phyloP scores from a whole-genome alignment of 2,888 invertebrate species.

The Tetragnatha montana region DNA sequence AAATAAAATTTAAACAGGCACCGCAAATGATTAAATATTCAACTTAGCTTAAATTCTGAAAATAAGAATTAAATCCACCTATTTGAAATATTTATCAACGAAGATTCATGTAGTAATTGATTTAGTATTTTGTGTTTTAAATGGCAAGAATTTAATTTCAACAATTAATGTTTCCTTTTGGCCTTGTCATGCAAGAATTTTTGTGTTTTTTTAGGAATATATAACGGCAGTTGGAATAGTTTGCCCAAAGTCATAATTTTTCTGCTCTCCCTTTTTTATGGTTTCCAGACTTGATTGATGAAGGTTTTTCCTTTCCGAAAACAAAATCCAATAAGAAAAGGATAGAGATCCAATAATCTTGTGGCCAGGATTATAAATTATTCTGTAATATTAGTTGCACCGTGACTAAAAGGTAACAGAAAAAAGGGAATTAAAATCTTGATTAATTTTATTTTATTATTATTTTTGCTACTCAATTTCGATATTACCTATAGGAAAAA shows the following conservation, averaged over 20 bases:
- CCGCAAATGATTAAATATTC: too few relatives aligned
- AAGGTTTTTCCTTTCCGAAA: slow-evolving; percentile 38
- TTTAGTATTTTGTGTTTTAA: too few relatives aligned
- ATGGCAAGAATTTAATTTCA: background rate
- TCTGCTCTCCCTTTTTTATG: background rate
- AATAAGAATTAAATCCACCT: too few relatives aligned
- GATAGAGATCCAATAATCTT: slow-evolving; percentile 56
- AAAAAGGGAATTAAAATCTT: background rate
- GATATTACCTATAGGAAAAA: too few relatives aligned
- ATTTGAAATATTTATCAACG: too few relatives aligned
- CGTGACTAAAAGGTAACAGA: background rate
- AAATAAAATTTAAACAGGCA: too few relatives aligned
- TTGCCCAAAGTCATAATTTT: slow-evolving; percentile 33
- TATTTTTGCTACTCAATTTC: background rate
- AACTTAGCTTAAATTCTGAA: too few relatives aligned
- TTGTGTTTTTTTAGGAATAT: slow-evolving; percentile 15
- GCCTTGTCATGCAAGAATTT: background rate
- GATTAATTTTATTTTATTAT: background rate
- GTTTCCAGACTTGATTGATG: slow-evolving; percentile 22
- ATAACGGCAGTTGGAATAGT: slow-evolving; percentile 30
- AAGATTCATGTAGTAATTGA: too few relatives aligned
- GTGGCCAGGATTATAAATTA: slow-evolving; percentile 56
- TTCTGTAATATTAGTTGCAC: slow-evolving; percentile 22
- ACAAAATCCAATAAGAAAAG: slow-evolving; percentile 57
- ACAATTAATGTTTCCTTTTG: slow-evolving; percentile 23